Evolutionary conservation across 2,113 vertebrate genomes (phyloP).

Genomic region (Cygnus buccinator): DNA sequence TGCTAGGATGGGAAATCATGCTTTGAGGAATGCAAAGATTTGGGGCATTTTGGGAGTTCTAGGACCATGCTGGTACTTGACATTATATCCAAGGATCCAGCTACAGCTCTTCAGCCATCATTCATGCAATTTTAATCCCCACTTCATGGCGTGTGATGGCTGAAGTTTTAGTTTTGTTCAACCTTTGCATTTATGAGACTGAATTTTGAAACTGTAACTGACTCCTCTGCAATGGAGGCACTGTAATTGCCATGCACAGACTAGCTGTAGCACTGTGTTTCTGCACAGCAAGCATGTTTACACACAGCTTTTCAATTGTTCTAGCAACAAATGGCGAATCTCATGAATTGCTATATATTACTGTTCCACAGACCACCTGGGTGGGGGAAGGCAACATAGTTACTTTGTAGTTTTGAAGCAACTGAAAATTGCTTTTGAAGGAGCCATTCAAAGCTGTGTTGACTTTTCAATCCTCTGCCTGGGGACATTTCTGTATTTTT

Average conservation of each 20-base stretch:
- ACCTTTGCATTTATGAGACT: not conserved
- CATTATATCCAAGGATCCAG: not conserved
- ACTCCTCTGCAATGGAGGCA: not conserved
- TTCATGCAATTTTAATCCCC: not conserved
- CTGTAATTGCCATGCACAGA: no score
- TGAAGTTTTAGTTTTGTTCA: not conserved
- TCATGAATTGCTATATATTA: not conserved
- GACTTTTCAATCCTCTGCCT: not conserved
- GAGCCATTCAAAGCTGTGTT: not conserved
- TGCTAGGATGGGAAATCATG: fast-evolving
- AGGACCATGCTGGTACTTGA: no score
- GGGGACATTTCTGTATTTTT: not conserved
- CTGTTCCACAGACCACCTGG: not conserved
- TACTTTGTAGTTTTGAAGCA: not conserved
- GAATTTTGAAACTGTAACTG: not conserved
- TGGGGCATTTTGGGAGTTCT: not conserved
- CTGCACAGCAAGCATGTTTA: not conserved
- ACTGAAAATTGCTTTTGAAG: not conserved
- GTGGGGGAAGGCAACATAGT: not conserved
- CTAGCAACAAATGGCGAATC: not conserved
- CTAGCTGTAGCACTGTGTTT: not conserved
- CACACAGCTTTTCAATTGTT: not conserved
- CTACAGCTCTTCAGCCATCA: not conserved
- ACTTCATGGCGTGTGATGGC: fast-evolving
- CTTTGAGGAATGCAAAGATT: not conserved